Conservation (phyloP, 2,797 vertebrate genomes). For the Malurus splendens region DNA sequence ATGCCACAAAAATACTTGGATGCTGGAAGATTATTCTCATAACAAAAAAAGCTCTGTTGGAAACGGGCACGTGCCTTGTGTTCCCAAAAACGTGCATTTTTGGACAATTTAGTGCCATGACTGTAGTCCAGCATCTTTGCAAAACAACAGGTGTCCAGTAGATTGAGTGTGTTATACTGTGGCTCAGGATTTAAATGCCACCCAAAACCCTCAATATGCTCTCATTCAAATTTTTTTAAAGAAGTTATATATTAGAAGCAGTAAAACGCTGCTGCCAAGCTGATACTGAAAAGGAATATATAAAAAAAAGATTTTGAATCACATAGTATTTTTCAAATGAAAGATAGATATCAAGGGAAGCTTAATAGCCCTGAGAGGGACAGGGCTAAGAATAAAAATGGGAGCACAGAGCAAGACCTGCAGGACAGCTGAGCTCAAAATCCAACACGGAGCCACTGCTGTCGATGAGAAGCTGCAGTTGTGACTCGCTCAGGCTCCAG, state of each 20-base stretch:
- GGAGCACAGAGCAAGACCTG: background rate
- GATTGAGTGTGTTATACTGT: background rate
- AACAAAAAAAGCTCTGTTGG: background rate
- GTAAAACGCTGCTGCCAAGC: background rate
- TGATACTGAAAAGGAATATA: background rate
- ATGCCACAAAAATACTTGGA: background rate
- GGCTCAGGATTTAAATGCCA: background rate
- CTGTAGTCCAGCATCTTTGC: background rate
- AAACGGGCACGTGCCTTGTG: background rate
- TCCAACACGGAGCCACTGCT: background rate
- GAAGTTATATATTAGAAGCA: background rate
- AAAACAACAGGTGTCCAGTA: background rate
- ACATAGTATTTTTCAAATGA: background rate
- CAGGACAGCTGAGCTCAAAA: background rate
- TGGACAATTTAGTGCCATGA: background rate
- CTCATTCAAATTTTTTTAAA: background rate
- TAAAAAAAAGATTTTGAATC: background rate
- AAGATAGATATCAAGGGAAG: background rate
- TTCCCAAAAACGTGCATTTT: background rate
- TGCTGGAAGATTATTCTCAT: background rate
- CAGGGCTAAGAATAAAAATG: background rate
- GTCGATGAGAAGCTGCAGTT: rapidly evolving
- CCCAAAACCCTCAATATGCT: background rate
- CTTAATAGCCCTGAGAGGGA: background rate
- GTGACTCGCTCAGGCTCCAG: too few species aligned